Base-by-base conservation (phyloP, 1,140 invertebrate species). In the Lucilia sericata region DNA sequence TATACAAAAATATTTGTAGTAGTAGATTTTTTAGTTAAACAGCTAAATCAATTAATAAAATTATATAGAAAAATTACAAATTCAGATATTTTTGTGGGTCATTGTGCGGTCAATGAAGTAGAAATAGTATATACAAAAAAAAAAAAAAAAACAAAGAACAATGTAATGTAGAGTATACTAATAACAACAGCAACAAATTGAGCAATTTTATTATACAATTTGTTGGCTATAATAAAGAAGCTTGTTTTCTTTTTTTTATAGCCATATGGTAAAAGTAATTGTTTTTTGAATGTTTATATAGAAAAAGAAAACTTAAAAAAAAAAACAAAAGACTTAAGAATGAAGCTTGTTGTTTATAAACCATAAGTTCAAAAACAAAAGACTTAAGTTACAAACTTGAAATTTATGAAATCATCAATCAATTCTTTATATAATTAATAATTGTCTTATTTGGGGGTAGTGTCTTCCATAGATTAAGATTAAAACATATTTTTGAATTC, bases 21-120 rank as follows among this genome's bases (percentile, higher is more conserved):
- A 0, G 12, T 19, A 10, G 8, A 21, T 10, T 70, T 10, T 70
- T 70, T 4, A 25, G 19, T 21, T 70, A 21, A 70, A 70, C 65
- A 70, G n/a, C 10, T 25, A 70, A 70, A 70, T 70, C 65, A 70
- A 70, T 70, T 70, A 70, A 70, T 70, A 70, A 60, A 60, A 60
- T 60, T 70, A 21, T 21, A 70, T 70, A 21, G n/a, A 19, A 70
- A 55, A 10, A 4, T 55, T n/a, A 55, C 5, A 55, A 55, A 7
- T 55, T 55, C 17, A 2, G 51, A 12, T 55, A n/a, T 55, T 55
- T 70, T 65, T 70, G 65, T 70, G 65, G 65, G 65, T 70, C 65
- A 70, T 70, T 70, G n/a, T 70, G 65, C 19, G 65, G 65, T 70
- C 65, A 70, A 21, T 70, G 9, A 70, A 70, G 65, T 70, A 30